Evolutionary conservation across 2,113 vertebrate genomes (phyloP).

Genomic region (Arizona elegans): DNA sequence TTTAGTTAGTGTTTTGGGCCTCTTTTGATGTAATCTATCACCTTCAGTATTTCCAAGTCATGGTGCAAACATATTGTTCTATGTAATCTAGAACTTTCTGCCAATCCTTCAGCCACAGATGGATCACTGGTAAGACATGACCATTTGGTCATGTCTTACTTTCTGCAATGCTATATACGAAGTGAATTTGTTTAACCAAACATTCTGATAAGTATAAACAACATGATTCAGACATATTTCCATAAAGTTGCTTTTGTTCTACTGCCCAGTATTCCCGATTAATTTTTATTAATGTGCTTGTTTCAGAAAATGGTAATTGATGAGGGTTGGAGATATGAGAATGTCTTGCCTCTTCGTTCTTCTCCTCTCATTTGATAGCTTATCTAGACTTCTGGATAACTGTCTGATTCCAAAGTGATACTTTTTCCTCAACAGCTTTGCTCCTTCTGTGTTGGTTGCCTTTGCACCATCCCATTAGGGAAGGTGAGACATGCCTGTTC

Average conservation of each 20-base stretch:
- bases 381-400: slow-evolving; percentile 31
- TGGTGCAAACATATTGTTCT: slow-evolving; percentile 52
- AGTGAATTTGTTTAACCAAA: slow-evolving; percentile 66
- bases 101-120: slow-evolving; percentile 57
- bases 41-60: slow-evolving; percentile 63
- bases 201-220: slow-evolving; percentile 69
- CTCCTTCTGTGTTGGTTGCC: slow-evolving; percentile 5
- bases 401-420: slow-evolving; percentile 25
- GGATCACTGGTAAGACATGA: slow-evolving; percentile 50
- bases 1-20: slow-evolving; percentile 58
- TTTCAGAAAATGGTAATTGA: slow-evolving; percentile 12
- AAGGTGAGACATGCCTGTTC: slow-evolving; percentile 30
- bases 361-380: slow-evolving; percentile 29
- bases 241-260: slow-evolving; percentile 58
- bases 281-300: slow-evolving; percentile 11
- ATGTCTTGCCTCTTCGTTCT: slow-evolving; percentile 20
- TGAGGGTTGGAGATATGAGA: not conserved
- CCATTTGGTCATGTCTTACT: slow-evolving; percentile 51
- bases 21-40: slow-evolving; percentile 43
- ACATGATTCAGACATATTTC: slow-evolving; percentile 67
- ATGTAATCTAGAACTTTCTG: slow-evolving; percentile 48
- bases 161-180: slow-evolving; percentile 51
- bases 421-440: slow-evolving; percentile 45
- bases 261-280: slow-evolving; percentile 57
- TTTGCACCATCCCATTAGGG: slow-evolving; percentile 37